phyloP scores from a whole-genome alignment of 2,888 invertebrate genomes.

The Epirrhoe tristata region DNA sequence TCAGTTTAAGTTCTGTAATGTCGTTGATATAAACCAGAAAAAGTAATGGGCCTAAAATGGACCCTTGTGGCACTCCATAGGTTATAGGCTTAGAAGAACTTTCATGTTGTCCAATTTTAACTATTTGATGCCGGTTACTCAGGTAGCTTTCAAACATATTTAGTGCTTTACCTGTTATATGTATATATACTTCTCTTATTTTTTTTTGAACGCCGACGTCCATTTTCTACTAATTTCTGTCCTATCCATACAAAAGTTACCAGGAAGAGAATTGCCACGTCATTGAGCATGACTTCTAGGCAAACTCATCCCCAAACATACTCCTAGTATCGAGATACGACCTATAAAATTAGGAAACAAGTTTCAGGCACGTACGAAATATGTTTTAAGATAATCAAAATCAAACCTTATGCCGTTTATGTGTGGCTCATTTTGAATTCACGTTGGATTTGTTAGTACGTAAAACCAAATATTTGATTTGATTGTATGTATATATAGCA shows the following conservation, averaged over 20 bases:
- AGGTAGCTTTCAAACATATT: too few species aligned
- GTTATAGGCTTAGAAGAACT: too few species aligned
- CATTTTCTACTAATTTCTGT: too few species aligned
- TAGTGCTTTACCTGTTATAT: not conserved
- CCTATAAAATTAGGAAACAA: conserved; percentile 14
- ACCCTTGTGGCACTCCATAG: too few species aligned
- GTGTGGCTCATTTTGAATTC: conserved; percentile 21
- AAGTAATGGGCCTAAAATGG: too few species aligned
- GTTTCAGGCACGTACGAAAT: conserved; percentile 21
- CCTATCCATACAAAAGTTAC: too few species aligned
- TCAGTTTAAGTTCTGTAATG: too few species aligned
- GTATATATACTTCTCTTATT: too few species aligned
- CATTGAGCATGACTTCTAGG: not conserved
- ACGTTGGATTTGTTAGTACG: conserved; percentile 6
- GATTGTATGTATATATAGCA: conserved; percentile 3
- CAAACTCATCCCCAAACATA: not conserved
- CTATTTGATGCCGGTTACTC: too few species aligned
- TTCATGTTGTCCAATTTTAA: too few species aligned
- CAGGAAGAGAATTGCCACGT: not conserved
- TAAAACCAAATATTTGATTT: conserved; percentile 23
- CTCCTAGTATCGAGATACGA: not conserved
- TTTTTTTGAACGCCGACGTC: too few species aligned
- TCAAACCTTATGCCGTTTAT: conserved; percentile 12
- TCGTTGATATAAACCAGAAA: too few species aligned
- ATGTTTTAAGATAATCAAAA: conserved; percentile 11